A percentile compares a stretch with the other conserved stretches of the same genome.
These are phyloP conservation scores for Delphinus delphis DNA, from an alignment of 2,113 vertebrate genomes.

Conservation along the genomic window DNA sequence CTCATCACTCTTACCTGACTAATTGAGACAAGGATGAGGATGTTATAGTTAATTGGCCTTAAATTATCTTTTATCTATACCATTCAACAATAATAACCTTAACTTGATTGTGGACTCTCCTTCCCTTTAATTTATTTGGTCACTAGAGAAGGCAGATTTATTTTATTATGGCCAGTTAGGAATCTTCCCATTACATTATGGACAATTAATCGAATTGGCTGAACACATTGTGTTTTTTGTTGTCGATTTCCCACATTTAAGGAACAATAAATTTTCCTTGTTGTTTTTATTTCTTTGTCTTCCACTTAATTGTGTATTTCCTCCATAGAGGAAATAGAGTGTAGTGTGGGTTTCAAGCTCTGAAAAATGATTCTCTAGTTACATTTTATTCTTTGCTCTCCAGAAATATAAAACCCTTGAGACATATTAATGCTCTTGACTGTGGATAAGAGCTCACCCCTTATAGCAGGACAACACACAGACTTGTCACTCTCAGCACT, in stretches of 20 bases:
- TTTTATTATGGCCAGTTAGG: background rate
- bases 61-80: background rate
- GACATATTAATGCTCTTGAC: background rate
- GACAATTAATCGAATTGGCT: background rate
- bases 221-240: background rate
- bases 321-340: background rate
- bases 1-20: background rate
- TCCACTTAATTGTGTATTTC: background rate
- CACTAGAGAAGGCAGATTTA: background rate
- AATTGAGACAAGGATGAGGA: background rate
- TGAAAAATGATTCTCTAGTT: slow-evolving; percentile 19
- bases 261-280: background rate
- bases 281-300: background rate
- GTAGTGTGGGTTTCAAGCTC: background rate
- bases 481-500: background rate
- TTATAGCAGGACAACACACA: background rate
- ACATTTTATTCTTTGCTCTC: background rate
- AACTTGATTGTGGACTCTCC: background rate
- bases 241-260: background rate
- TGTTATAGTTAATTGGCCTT: background rate
- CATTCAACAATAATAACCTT: background rate
- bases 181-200: background rate
- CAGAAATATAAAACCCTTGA: slow-evolving; percentile 29
- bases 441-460: background rate
- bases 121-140: background rate